Evolutionary conservation across 1,140 invertebrate genomes (phyloP).

Genomic region (Spodoptera litura): DNA sequence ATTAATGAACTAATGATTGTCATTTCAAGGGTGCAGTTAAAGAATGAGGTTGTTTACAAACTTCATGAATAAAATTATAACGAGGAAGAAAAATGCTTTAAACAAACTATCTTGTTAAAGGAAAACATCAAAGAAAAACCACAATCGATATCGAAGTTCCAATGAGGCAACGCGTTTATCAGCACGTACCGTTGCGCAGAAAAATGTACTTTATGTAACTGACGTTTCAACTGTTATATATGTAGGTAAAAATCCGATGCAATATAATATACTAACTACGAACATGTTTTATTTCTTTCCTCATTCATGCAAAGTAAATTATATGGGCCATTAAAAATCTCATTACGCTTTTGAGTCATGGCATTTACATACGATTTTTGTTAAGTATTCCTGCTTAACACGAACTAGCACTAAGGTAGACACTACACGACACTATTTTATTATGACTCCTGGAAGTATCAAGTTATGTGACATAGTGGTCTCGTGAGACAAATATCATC

Average conservation of each 20-base stretch:
- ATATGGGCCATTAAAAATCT: conserved; percentile 21
- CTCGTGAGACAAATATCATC: conserved; percentile 48
- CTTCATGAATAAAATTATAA: neutral
- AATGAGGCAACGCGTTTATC: too few species aligned
- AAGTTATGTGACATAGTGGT: conserved; percentile 45
- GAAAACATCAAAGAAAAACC: too few species aligned
- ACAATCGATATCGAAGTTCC: too few species aligned
- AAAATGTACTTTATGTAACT: too few species aligned
- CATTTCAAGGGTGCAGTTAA: conserved; percentile 45
- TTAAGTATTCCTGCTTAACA: conserved; percentile 5
- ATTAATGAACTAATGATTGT: conserved; percentile 63
- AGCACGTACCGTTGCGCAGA: too few species aligned
- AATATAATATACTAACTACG: too few species aligned
- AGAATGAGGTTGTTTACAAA: too few species aligned
- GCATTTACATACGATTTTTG: conserved; percentile 10
- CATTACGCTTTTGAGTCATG: neutral
- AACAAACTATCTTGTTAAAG: too few species aligned
- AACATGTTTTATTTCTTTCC: neutral
- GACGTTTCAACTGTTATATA: too few species aligned
- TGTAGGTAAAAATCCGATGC: too few species aligned
- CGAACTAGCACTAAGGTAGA: neutral
- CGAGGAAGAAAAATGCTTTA: too few species aligned
- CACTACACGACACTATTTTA: conserved; percentile 10
- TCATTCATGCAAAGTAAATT: conserved; percentile 13
- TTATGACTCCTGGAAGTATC: conserved; percentile 37